Evolutionary conservation across 2,113 vertebrate genomes (phyloP).

Genomic region (Cochlearius cochlearius): DNA sequence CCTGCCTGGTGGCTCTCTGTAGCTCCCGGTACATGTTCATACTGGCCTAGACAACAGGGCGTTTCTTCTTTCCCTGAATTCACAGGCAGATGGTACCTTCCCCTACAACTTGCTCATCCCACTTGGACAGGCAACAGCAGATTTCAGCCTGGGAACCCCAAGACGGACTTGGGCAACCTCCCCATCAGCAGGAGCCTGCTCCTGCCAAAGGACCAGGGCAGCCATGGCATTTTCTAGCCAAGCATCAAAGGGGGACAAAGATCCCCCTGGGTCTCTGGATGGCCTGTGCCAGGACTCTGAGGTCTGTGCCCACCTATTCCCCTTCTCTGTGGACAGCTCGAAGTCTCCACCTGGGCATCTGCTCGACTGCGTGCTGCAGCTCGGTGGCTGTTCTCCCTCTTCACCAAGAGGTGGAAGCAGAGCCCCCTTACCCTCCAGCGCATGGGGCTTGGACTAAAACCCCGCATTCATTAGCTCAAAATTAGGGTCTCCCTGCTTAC

Average conservation of each 20-base stretch:
- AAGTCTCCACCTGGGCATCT: not conserved
- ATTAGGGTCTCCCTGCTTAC: not conserved
- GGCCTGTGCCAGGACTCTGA: not conserved
- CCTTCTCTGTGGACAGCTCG: accelerated
- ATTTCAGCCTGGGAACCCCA: not conserved
- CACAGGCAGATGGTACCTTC: not conserved
- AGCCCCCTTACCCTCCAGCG: not conserved
- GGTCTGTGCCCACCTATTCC: not conserved
- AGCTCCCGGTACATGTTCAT: not conserved
- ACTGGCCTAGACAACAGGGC: not conserved
- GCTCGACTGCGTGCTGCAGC: not conserved
- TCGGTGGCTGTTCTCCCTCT: not conserved
- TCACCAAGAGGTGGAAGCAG: not conserved
- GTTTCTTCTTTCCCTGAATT: not conserved
- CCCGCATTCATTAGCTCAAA: not conserved
- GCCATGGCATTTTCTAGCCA: not conserved
- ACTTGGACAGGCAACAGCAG: not conserved
- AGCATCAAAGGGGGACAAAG: not conserved
- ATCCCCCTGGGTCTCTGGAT: not conserved
- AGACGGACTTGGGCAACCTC: not conserved
- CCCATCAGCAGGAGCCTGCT: not conserved
- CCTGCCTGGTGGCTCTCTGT: not conserved
- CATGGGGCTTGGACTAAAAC: accelerated
- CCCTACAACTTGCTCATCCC: not conserved
- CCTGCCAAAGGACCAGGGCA: not conserved